phyloP scores from a whole-genome alignment of 2,797 vertebrate species.

The Hafferia zeledoni region DNA sequence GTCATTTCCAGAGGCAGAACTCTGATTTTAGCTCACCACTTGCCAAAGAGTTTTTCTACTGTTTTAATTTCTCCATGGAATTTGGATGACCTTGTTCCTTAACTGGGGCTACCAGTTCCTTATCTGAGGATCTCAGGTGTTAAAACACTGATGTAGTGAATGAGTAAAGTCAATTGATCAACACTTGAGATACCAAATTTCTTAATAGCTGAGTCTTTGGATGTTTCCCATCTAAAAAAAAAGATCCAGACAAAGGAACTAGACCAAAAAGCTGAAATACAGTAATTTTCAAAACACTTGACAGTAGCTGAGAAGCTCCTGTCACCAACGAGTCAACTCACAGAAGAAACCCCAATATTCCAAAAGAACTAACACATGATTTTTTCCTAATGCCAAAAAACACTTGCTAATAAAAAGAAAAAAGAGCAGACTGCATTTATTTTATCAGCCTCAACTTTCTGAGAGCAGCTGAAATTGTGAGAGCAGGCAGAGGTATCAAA shows the following conservation, averaged over 20 bases:
- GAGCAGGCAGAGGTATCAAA: neutral
- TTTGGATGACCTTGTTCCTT: neutral
- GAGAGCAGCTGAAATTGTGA: neutral
- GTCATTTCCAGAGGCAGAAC: neutral
- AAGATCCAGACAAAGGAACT: neutral
- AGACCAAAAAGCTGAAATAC: neutral
- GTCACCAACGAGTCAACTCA: neutral
- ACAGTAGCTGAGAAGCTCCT: neutral
- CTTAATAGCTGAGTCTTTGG: neutral
- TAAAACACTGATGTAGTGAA: neutral
- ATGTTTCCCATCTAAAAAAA: neutral
- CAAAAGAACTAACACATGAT: neutral
- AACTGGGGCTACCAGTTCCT: neutral
- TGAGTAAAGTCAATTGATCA: neutral
- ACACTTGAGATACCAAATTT: neutral
- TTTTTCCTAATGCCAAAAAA: neutral
- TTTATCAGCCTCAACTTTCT: neutral
- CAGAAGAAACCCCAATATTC: neutral
- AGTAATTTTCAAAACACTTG: neutral
- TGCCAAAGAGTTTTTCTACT: neutral
- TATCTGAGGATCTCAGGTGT: neutral
- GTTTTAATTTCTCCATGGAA: neutral
- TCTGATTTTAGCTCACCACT: neutral
- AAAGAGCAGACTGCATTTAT: neutral
- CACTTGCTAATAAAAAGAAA: neutral